phyloP scores from a whole-genome alignment of 2,797 vertebrate species.

The Fistularia commersonii region DNA sequence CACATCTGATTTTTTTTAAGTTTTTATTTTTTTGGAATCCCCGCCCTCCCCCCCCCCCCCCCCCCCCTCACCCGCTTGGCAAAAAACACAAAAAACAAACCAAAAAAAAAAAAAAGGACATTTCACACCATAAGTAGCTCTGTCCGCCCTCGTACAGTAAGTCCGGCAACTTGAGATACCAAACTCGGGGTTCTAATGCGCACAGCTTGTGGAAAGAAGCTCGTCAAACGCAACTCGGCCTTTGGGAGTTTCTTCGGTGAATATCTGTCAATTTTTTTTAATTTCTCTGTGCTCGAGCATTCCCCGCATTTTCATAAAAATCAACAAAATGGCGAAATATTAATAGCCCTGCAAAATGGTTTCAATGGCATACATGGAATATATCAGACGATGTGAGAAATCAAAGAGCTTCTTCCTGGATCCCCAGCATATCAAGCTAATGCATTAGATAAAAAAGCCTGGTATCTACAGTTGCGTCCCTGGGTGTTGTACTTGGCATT shows the following conservation, averaged over 20 bases:
- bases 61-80: slow-evolving; percentile 89
- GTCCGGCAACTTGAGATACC: slow-evolving; percentile 92
- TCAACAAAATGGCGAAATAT: too few species aligned
- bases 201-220: slow-evolving; percentile 47
- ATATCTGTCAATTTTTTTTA: too few species aligned
- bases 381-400: too few species aligned
- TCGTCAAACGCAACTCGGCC: too few species aligned
- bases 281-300: too few species aligned
- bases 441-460: slow-evolving; percentile 75
- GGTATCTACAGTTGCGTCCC: slow-evolving; percentile 91
- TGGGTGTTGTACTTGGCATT: slow-evolving; percentile 73
- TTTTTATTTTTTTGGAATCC: slow-evolving; percentile 82
- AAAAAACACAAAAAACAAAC: slow-evolving; percentile 54
- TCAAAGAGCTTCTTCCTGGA: too few species aligned
- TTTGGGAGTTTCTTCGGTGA: too few species aligned
- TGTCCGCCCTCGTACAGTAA: slow-evolving; percentile 87
- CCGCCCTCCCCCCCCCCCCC: too few species aligned
- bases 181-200: slow-evolving; percentile 70
- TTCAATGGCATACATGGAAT: too few species aligned
- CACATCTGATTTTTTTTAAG: slow-evolving; percentile 81
- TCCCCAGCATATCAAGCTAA: slow-evolving; percentile 30
- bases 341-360: too few species aligned
- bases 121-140: slow-evolving; percentile 93
- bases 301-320: too few species aligned
- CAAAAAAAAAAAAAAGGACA: slow-evolving; percentile 78